Base-by-base conservation (phyloP, 2,888 invertebrate genomes). In the Agrochola circellaris region DNA sequence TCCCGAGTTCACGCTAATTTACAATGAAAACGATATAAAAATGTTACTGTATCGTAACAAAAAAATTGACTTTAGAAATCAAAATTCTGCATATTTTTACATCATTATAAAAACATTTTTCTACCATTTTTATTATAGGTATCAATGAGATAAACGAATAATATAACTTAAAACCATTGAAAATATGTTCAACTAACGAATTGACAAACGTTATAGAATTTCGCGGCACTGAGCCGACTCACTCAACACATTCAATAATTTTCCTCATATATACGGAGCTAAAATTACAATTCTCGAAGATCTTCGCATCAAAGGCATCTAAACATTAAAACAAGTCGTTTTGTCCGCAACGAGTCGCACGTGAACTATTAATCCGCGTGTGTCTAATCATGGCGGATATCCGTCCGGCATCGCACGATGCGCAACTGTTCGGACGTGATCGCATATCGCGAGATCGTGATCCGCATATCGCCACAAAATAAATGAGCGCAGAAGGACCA, bases 381-480 rank as follows among this genome's bases (percentile, higher is more conserved):
- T 60, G 85, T 82, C 83, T 80, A 87, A 86, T 86, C 87, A 82
- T 87, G 71, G 75, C 48, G 68, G 68, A 76, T 67, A 72, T 73
- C 76, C 75, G 77, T 61, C 75, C 75, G 48, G 66, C 60, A 67
- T 30, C 66, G 66, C 64, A 58, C 79, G 77, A 77, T 65, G 73
- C 75, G 70, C 80, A 77, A 79, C 71, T 73, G 76, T 62, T 64
- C 79, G 82, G 75, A 90, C 90, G 91, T 90, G 90, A 88, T 85
- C 90, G 89, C 87, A 90, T 90, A 90, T 90, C 86, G 73, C 70
- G 38, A 58, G 83, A 86, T 89, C 90, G 90, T 90, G 90, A 84
- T 73, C 79, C 67, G 89, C 82, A 90, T 89, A 58, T 74, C 56
- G 51, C 54, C 54, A 30, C 8, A 0, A 23, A 17, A 30, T 9